phyloP scores from a whole-genome alignment of 2,113 vertebrate genomes.

The Protomyctophum bolini region DNA sequence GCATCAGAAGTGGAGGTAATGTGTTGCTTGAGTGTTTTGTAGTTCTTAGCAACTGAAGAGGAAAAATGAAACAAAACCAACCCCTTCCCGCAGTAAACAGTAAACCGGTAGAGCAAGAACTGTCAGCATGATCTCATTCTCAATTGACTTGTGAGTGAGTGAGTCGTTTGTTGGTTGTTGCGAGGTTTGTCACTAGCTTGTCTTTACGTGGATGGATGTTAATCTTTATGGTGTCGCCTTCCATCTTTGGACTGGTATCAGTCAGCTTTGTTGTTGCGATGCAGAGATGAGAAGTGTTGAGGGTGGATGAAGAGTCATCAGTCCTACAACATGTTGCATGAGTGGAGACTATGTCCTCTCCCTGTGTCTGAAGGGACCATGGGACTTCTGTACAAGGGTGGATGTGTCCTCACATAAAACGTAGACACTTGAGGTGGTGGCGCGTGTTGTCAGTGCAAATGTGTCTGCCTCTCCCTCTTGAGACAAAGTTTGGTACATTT shows the following conservation, averaged over 20 bases:
- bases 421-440: conserved; percentile 54
- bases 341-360: conserved; percentile 43
- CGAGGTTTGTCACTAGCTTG: conserved; percentile 51
- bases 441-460: conserved; percentile 61
- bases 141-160: conserved; percentile 51
- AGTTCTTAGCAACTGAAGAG: conserved; percentile 30
- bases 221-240: conserved; percentile 39
- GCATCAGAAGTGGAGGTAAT: conserved; percentile 41
- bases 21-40: conserved; percentile 51
- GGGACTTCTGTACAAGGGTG: conserved; percentile 60
- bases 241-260: conserved; percentile 54
- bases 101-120: conserved; percentile 19
- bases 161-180: conserved; percentile 42
- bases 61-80: conserved; percentile 11
- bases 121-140: conserved; percentile 28
- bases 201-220: conserved; percentile 54
- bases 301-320: conserved; percentile 59
- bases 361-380: conserved; percentile 42
- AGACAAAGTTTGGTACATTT: conserved; percentile 32
- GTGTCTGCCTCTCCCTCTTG: conserved; percentile 51
- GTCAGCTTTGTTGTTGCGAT: conserved; percentile 59
- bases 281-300: conserved; percentile 23
- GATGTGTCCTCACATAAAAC: conserved; percentile 67
- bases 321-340: conserved; percentile 65
- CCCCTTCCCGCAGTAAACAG: conserved; percentile 13